These are phyloP conservation scores for Benthosema pterotum DNA, from an alignment of 2,797 vertebrate genomes.

Conservation along the genomic window DNA sequence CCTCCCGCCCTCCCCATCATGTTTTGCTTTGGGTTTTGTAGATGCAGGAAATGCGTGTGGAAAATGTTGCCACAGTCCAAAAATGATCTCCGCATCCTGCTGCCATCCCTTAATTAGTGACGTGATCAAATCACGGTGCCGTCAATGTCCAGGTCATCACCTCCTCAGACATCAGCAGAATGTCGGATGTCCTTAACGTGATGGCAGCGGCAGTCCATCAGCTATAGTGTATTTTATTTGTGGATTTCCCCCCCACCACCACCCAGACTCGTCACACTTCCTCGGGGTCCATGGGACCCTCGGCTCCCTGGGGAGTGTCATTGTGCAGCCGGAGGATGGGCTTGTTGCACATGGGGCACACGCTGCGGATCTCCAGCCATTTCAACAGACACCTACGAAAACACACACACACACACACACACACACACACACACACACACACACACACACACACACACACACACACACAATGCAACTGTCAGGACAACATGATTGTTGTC, in stretches of 20 bases:
- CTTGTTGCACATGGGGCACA: constrained; percentile 89
- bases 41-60: constrained; percentile 68
- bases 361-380: constrained; percentile 88
- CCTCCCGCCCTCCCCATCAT: constrained; percentile 26
- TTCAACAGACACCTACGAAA: constrained; percentile 84
- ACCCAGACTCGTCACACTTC: constrained; percentile 77
- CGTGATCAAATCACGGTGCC: constrained; percentile 44
- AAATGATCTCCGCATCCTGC: constrained; percentile 9
- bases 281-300: constrained; percentile 82
- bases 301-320: constrained; percentile 74
- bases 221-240: constrained; percentile 53
- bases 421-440: constrained; percentile 72
- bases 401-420: constrained; percentile 3
- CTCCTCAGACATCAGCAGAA: constrained; percentile 52
- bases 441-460: constrained; percentile 51
- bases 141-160: constrained; percentile 48
- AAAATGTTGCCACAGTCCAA: constrained; percentile 39
- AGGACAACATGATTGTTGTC: too few relatives aligned
- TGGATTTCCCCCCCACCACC: constrained; percentile 42
- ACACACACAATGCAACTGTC: constrained; percentile 1
- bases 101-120: constrained; percentile 40
- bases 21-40: constrained; percentile 35
- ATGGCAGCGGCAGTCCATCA: constrained; percentile 49
- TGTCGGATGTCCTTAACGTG: constrained; percentile 66
- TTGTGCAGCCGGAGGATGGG: constrained; percentile 83